Conservation (phyloP, 2,113 vertebrate species). For the Ancistrus triradiatus region DNA sequence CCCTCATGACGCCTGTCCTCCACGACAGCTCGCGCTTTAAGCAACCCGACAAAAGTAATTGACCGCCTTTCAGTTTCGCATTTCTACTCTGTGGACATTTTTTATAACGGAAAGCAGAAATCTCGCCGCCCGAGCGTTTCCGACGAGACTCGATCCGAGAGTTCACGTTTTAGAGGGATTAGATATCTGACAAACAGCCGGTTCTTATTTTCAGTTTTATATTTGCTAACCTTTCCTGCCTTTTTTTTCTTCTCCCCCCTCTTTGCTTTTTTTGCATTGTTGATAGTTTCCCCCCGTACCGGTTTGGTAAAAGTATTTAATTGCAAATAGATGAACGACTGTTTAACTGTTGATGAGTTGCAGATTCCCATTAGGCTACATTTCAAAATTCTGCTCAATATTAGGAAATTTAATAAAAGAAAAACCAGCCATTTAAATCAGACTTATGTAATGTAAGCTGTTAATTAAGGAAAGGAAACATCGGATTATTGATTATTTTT, state of each 20-base stretch:
- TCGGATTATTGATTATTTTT: constrained; percentile 62
- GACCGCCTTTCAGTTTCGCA: constrained; percentile 66
- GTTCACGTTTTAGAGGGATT: constrained; percentile 52
- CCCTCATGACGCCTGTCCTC: constrained; percentile 66
- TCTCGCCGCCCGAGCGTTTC: constrained; percentile 63
- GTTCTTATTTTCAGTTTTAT: constrained; percentile 51
- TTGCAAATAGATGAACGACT: constrained; percentile 59
- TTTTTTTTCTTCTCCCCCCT: constrained; percentile 47
- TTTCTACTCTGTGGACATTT: constrained; percentile 78
- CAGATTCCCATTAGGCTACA: constrained; percentile 99
- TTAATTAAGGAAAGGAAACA: constrained; percentile 65
- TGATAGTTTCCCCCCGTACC: constrained; percentile 28
- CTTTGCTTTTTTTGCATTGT: constrained; percentile 29
- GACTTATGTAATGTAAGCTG: constrained; percentile 63
- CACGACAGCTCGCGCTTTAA: constrained; percentile 74
- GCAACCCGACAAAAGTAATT: constrained; percentile 79
- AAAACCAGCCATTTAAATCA: constrained; percentile 55
- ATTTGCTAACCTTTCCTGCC: constrained; percentile 46
- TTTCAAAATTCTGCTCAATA: constrained; percentile 97
- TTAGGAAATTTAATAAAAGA: constrained; percentile 65
- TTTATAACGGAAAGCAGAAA: constrained; percentile 53
- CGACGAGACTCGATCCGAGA: constrained; percentile 62
- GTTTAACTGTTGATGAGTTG: constrained; percentile 80
- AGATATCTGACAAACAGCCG: constrained; percentile 53
- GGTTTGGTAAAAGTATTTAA: constrained; percentile 58